Base-by-base conservation (phyloP, 2,113 vertebrate genomes). In the Mustela lutreola region DNA sequence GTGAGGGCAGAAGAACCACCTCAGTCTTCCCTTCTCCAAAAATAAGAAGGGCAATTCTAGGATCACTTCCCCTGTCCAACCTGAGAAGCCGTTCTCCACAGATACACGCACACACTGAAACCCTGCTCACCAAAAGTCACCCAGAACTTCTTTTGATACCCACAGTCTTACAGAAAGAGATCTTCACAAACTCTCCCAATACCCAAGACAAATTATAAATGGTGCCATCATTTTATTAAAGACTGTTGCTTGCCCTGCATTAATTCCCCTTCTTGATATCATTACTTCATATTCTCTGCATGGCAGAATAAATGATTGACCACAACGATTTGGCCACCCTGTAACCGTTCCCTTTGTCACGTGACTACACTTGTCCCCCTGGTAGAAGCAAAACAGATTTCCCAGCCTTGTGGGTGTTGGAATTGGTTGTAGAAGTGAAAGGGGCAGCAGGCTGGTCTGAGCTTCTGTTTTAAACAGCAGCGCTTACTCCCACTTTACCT, bases 401-500 rank as follows among this genome's bases (percentile, higher is more conserved):
- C 26, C 16, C 42, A 33, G 42, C 1, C 80, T 12, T 12, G 8
- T 0, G 28, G 4, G 18, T 45, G 2, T 0, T 84, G 36, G 18
- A 10, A 2, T 53, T 39, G 42, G 16, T 42, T 15, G 8, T n/a
- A 14, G 22, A 11, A 81, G 15, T 36, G 22, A 24, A 71, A 21
- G 12, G 16, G 9, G 15, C 22, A 19, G 9, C 4, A 12, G 2
- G 16, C 36, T 39, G 39, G 31, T 78, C n/a, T 63, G 36, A 89
- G 33, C n/a, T 22, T 36, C 22, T 2, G 45, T 26, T 85, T 78
- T 58, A 3, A 67, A 39, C 50, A 39, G 4, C 36, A 85, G 39
- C 14, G 15, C 7, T 1, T 22, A 12, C 33, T 82, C 76, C 22
- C 26, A 82, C 31, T 56, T 53, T 28, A 39, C 24, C 63, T 11